Evolutionary conservation across 2,797 vertebrate genomes (phyloP), one percentile per base, ranked within the genome.

Genomic region (Selene dorsalis): DNA sequence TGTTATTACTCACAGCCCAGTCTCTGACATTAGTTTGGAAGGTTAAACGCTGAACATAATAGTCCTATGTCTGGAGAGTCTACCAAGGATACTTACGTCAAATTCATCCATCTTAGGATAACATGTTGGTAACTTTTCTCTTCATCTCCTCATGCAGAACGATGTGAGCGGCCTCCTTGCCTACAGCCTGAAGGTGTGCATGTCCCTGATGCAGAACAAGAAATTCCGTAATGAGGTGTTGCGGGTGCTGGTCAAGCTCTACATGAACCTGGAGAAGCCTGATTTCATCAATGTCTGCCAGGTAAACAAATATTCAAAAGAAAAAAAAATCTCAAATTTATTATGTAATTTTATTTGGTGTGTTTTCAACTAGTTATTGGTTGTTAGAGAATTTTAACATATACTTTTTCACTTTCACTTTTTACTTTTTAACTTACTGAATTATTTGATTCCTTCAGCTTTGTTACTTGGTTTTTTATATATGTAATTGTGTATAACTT

Each of bases 281-380:
- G 98, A 99, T 93, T 99, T 99, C 89, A 99, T 99, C 94, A 99
- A 98, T 1, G 98, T 99, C 61, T 99, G 98, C 89, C 98, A 99
- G 98, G 98, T 99, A 91, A 84, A 4, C 17, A 56, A 1, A 60
- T n/a, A 32, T 7, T 69, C 6, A 50, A 45, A 41, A 55, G 20
- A 8, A 9, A 35, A 35, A 9, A 13, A 41, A 7, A 68, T 22
- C 28, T 13, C 2, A 55, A 39, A 26, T 55, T 55, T 22, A 22
- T 55, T 2, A 18, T 48, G 32, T 4, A 59, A 5, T 50, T 22
- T 8, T 56, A 1, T 50, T 67, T 55, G 0, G 3, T 17, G 0
- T 2, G n/a, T 32, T 39, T 30, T 47, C 3, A 59, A 22, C 2
- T 11, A 48, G 2, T 30, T 2, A 13, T 59, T 39, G 28, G 28